Percentiles rank a stretch among this genome's conserved stretches.
phyloP scores from a whole-genome alignment of 2,797 vertebrate species.

The Gymnodraco acuticeps region DNA sequence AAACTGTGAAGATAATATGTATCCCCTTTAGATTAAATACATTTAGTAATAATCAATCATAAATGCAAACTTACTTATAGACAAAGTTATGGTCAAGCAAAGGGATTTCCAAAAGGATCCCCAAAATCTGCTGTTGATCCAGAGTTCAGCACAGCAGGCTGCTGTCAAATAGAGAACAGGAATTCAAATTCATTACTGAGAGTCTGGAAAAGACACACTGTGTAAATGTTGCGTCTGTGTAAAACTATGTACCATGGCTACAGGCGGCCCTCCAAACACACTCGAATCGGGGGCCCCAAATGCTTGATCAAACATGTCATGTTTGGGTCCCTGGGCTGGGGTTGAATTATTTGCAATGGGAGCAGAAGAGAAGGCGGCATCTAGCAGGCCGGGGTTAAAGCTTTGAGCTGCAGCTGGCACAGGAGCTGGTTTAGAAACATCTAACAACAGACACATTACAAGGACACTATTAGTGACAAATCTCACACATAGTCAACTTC shows the following conservation, averaged over 20 bases:
- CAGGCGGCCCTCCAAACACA: conserved; percentile 77
- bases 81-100: conserved; percentile 83
- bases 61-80: conserved; percentile 39
- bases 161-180: background rate
- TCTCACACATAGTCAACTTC: background rate
- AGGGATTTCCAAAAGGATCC: conserved; percentile 91
- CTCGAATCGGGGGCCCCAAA: conserved; percentile 79
- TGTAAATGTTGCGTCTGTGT: background rate
- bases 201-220: too few relatives aligned
- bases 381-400: conserved; percentile 59
- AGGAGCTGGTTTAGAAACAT: conserved; percentile 76
- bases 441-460: conserved; percentile 47
- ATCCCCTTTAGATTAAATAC: background rate
- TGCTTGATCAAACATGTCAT: conserved; percentile 86
- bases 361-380: conserved; percentile 71
- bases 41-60: background rate
- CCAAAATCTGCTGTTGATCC: conserved; percentile 80
- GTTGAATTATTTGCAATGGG: conserved; percentile 49
- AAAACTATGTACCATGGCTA: conserved; percentile 77
- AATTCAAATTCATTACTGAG: background rate
- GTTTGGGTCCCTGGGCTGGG: conserved; percentile 44
- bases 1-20: background rate
- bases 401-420: conserved; percentile 40
- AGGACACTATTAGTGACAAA: conserved; percentile 17
- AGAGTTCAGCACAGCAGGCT: conserved; percentile 63